These are phyloP conservation scores for Cosmia trapezina DNA, from an alignment of 2,888 invertebrate genomes.

Conservation along the genomic window DNA sequence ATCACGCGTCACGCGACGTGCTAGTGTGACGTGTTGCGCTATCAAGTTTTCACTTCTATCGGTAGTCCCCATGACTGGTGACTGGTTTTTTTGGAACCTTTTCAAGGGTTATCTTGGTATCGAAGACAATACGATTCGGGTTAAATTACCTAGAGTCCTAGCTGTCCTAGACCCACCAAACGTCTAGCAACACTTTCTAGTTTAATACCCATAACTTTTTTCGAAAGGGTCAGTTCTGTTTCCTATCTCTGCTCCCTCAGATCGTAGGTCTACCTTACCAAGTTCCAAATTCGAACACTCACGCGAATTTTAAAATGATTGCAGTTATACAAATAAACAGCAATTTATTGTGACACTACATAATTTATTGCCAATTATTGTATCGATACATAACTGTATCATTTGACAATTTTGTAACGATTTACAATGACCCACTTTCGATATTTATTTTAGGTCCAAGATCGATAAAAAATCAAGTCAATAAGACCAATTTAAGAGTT, in stretches of 20 bases:
- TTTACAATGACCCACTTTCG: slow-evolving; percentile 62
- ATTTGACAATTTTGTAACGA: slow-evolving; percentile 59
- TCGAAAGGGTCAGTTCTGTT: no score
- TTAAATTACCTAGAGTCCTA: no score
- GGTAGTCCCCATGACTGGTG: no score
- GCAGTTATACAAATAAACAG: slow-evolving; percentile 26
- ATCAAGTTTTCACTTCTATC: no score
- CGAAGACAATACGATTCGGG: no score
- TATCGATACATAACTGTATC: slow-evolving; percentile 55
- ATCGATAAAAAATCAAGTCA: slow-evolving; percentile 26
- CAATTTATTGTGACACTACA: slow-evolving; percentile 30
- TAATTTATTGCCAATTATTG: slow-evolving; percentile 59
- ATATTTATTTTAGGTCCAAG: slow-evolving; percentile 52
- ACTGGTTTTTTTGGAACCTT: no score
- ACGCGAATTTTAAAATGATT: slow-evolving; percentile 20
- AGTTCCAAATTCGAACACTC: neutral
- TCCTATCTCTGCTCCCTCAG: no score
- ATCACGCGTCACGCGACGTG: no score
- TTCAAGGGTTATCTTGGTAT: no score
- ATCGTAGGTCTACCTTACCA: neutral
- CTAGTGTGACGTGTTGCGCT: no score
- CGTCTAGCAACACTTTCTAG: neutral
- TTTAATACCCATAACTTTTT: neutral
- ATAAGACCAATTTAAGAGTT: slow-evolving; percentile 44
- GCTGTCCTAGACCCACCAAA: no score